Evolutionary conservation across 1,140 invertebrate genomes (phyloP).

Genomic region (Danaus plexippus): DNA sequence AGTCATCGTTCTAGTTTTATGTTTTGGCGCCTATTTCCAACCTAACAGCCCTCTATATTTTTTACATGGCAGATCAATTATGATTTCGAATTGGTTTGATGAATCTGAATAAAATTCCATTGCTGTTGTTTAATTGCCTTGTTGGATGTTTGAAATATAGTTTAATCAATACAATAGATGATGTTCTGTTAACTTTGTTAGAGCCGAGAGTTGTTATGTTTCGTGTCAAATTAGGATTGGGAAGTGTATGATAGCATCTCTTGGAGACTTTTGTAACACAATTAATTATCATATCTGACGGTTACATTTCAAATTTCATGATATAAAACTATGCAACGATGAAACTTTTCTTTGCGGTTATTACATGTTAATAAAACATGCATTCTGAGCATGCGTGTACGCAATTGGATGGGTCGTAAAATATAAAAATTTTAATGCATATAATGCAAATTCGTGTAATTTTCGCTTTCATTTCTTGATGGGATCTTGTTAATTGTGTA

Average conservation of each 20-base stretch:
- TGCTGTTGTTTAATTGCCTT: conserved; percentile 65
- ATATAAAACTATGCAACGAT: background rate
- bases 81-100: conserved; percentile 70
- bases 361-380: conserved; percentile 42
- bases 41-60: conserved; percentile 65
- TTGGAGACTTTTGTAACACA: conserved; percentile 5
- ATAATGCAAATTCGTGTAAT: conserved; percentile 51
- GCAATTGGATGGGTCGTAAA: conserved; percentile 37
- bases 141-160: conserved; percentile 62
- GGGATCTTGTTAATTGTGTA: conserved; percentile 42
- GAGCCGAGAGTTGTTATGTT: conserved; percentile 28
- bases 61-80: conserved; percentile 69
- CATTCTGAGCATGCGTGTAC: conserved; percentile 53
- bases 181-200: conserved; percentile 30
- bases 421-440: conserved; percentile 54
- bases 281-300: too few relatives aligned
- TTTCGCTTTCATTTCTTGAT: conserved; percentile 51
- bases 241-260: conserved; percentile 17
- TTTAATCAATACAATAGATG: conserved; percentile 47
- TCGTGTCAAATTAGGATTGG: conserved; percentile 18
- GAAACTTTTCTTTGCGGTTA: conserved; percentile 12
- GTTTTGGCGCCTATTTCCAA: conserved; percentile 66
- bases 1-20: conserved; percentile 69
- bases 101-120: conserved; percentile 69
- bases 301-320: too few relatives aligned